Percentiles rank a stretch among this genome's conserved stretches.
Conservation (phyloP, 2,797 vertebrate genomes). For the Chaunax sp. region DNA sequence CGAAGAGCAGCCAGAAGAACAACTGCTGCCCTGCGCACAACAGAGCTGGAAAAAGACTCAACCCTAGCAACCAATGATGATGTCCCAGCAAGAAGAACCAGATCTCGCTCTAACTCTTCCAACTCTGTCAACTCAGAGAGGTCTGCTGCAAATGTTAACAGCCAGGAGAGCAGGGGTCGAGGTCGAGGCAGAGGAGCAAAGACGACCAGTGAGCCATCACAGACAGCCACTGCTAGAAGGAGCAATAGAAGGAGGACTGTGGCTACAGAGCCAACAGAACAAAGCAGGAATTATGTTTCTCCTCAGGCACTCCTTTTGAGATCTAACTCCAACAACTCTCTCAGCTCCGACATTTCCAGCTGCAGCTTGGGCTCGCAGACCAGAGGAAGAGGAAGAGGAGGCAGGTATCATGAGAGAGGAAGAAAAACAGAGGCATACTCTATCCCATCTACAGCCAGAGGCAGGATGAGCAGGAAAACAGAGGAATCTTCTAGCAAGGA, state of each 20-base stretch:
- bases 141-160: conserved; percentile 55
- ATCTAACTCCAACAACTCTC: conserved; percentile 59
- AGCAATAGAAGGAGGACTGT: conserved; percentile 52
- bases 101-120: conserved; percentile 80
- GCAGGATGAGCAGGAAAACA: conserved; percentile 43
- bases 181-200: conserved; percentile 54
- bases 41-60: conserved; percentile 3
- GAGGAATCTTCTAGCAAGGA: conserved; percentile 12
- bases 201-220: conserved; percentile 27
- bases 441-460: conserved; percentile 31
- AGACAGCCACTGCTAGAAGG: conserved; percentile 17
- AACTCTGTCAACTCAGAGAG: conserved; percentile 78
- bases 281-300: neutral
- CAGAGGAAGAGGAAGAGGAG: conserved; percentile 68
- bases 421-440: conserved; percentile 39
- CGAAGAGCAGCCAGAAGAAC: conserved; percentile 57
- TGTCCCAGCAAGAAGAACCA: conserved; percentile 69
- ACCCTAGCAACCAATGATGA: conserved; percentile 31
- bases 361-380: conserved; percentile 45
- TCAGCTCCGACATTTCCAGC: conserved; percentile 53
- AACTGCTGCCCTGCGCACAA: neutral
- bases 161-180: conserved; percentile 50
- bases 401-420: conserved; percentile 55
- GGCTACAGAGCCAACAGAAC: conserved; percentile 30
- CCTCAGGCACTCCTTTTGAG: conserved; percentile 29